phyloP scores from a whole-genome alignment of 2,888 invertebrate genomes.

The Sturmia bella region DNA sequence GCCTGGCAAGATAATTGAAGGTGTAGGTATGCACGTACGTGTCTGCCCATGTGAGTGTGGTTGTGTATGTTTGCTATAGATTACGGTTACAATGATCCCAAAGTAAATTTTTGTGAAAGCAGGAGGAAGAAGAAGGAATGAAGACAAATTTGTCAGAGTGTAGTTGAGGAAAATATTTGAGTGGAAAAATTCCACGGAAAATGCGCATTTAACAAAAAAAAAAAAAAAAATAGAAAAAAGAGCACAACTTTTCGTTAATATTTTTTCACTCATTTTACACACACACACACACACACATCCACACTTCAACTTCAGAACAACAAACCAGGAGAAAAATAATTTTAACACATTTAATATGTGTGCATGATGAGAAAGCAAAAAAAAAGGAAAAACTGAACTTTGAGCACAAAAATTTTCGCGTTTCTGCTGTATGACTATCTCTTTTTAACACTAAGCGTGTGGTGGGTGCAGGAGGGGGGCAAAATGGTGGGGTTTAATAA shows the following conservation, averaged over 20 bases:
- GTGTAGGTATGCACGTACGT: neutral
- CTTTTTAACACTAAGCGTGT: conserved; percentile 47
- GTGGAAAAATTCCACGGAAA: conserved; percentile 62
- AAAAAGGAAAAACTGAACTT: neutral
- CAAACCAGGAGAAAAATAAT: conserved; percentile 11
- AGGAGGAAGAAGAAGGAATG: neutral
- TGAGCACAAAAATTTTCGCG: conserved; percentile 49
- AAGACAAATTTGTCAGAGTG: conserved; percentile 7
- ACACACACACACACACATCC: neutral
- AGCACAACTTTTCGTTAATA: conserved; percentile 1
- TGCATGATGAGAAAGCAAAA: neutral
- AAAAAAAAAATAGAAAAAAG: too few species aligned
- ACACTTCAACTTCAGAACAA: conserved; percentile 41
- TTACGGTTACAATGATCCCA: conserved; percentile 42
- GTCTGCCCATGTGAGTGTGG: neutral
- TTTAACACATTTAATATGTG: conserved; percentile 3
- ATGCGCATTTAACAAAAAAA: conserved; percentile 61
- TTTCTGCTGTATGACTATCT: conserved; percentile 56
- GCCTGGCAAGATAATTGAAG: conserved; percentile 31
- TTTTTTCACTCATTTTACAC: conserved; percentile 29
- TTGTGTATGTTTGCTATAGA: conserved; percentile 2
- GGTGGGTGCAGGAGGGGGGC: neutral
- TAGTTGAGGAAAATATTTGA: conserved; percentile 46
- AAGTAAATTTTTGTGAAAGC: neutral
- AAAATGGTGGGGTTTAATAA: neutral